phyloP scores from a whole-genome alignment of 2,888 invertebrate genomes.

The Polylopha cassiicola region DNA sequence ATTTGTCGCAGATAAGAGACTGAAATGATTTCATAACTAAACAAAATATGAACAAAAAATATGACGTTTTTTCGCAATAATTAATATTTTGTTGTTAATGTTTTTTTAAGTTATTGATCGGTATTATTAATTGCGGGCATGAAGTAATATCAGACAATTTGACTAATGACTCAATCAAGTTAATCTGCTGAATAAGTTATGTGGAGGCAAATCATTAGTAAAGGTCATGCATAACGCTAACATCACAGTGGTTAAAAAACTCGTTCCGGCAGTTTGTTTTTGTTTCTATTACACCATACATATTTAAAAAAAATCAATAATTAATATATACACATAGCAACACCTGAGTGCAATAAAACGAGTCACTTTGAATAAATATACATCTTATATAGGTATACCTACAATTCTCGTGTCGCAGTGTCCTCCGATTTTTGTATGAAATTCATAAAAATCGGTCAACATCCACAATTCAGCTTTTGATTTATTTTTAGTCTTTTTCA shows the following conservation, averaged over 20 bases:
- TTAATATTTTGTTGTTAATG: conserved; percentile 10
- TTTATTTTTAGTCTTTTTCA: no score
- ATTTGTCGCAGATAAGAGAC: conserved; percentile 46
- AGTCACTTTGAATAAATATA: no score
- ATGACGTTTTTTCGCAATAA: conserved; percentile 4
- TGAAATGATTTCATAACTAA: conserved; percentile 39
- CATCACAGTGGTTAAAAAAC: conserved; percentile 23
- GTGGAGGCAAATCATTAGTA: conserved; percentile 27
- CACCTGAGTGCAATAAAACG: no score
- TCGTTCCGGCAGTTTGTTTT: conserved; percentile 10
- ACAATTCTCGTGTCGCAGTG: no score
- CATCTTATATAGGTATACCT: no score
- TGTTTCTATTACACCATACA: conserved; percentile 1
- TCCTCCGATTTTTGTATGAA: no score
- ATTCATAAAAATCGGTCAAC: no score
- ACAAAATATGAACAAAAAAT: conserved; percentile 30
- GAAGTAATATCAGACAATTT: conserved; percentile 28
- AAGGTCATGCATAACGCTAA: conserved; percentile 19
- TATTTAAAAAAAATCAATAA: no score
- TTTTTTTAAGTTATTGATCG: conserved; percentile 12
- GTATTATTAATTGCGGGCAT: conserved; percentile 23
- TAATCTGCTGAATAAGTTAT: conserved; percentile 31
- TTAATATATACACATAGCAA: no score
- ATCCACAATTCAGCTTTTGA: no score
- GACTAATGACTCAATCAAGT: conserved; percentile 31